phyloP scores from a whole-genome alignment of 2,797 vertebrate species.

The Melanogrammus aeglefinus region DNA sequence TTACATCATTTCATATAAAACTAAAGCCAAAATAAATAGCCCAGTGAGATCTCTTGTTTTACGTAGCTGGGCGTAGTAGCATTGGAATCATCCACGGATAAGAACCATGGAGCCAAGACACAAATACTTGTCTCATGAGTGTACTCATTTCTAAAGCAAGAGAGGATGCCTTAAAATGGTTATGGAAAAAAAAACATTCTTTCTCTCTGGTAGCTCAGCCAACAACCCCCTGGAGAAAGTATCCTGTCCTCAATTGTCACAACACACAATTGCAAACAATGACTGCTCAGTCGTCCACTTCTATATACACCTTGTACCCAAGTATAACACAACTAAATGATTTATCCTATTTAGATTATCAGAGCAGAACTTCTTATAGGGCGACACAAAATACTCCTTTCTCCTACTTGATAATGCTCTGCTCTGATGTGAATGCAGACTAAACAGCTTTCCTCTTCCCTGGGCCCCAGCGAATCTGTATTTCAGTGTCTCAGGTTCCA shows the following conservation, averaged over 20 bases:
- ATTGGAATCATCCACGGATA: neutral
- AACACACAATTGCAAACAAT: neutral
- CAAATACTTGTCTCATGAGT: neutral
- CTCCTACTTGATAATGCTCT: neutral
- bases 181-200: neutral
- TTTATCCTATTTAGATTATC: neutral
- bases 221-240: neutral
- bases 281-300: neutral
- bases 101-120: neutral
- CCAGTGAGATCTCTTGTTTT: neutral
- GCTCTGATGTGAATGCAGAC: neutral
- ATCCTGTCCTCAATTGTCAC: neutral
- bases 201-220: neutral
- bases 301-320: neutral
- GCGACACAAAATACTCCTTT: too few species aligned
- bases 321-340: neutral
- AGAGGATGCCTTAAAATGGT: neutral
- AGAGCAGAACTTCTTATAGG: neutral
- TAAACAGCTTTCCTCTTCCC: neutral
- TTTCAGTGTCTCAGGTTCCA: neutral
- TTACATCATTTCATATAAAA: neutral
- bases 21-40: neutral
- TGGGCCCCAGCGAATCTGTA: neutral
- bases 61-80: neutral
- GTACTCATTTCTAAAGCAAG: neutral